Percentiles rank a stretch among this genome's conserved stretches.
phyloP scores from a whole-genome alignment of 2,888 invertebrate species.

The Ecdyonurus torrentis region DNA sequence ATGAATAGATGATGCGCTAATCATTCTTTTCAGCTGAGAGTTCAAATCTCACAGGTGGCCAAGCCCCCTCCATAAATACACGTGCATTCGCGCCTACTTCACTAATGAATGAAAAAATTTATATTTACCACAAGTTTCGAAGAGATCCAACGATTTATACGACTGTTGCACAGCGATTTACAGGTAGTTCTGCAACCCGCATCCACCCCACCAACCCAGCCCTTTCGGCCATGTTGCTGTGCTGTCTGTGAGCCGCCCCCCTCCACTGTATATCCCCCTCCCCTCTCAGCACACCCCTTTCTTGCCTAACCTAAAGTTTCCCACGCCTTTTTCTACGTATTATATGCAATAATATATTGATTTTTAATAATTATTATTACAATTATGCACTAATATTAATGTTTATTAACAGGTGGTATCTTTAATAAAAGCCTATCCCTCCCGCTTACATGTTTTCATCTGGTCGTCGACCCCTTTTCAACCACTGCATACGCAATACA shows the following conservation, averaged over 20 bases:
- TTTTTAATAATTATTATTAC: not conserved
- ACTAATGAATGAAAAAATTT: not conserved
- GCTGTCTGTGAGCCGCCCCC: no score
- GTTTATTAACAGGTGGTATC: not conserved
- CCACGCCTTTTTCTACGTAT: not conserved
- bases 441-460: not conserved
- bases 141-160: not conserved
- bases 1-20: not conserved
- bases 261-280: not conserved
- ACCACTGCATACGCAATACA: not conserved
- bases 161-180: not conserved
- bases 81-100: not conserved
- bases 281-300: not conserved
- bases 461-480: conserved; percentile 2
- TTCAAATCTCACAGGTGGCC: not conserved
- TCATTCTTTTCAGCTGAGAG: not conserved
- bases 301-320: conserved; percentile 1
- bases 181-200: conserved; percentile 1
- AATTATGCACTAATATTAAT: not conserved
- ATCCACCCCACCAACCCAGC: conserved; percentile 9
- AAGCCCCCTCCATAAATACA: not conserved
- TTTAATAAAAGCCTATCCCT: not conserved
- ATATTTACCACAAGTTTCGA: not conserved
- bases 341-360: not conserved
- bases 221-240: conserved; percentile 10